Conservation (phyloP, 1,140 invertebrate species). For the Eriocheir sinensis region DNA sequence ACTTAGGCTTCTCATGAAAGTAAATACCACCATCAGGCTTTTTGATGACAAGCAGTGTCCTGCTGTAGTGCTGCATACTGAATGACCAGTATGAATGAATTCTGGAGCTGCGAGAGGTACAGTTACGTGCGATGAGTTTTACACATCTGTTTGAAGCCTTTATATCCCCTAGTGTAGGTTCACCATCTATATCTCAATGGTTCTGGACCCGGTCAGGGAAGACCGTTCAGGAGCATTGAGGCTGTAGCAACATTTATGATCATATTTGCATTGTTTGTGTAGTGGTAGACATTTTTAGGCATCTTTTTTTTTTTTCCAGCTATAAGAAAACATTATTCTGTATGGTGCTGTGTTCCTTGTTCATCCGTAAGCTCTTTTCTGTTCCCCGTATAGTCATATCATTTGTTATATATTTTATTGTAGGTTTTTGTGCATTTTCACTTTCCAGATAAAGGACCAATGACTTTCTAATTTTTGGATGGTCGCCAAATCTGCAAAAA, state of each 20-base stretch:
- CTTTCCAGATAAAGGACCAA: slow-evolving; percentile 42
- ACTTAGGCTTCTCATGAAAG: slow-evolving; percentile 63
- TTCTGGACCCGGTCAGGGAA: not conserved
- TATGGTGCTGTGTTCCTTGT: slow-evolving; percentile 49
- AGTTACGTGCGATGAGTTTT: slow-evolving; percentile 55
- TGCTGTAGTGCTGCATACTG: no score
- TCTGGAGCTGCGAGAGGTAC: slow-evolving; percentile 65
- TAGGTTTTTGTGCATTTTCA: slow-evolving; percentile 36
- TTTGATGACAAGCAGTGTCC: not conserved
- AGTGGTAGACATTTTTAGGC: slow-evolving; percentile 24
- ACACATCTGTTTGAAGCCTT: slow-evolving; percentile 37
- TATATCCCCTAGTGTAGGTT: not conserved
- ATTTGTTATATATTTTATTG: slow-evolving; percentile 37
- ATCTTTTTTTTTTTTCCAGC: not conserved
- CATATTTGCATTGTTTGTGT: not conserved
- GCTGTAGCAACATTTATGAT: slow-evolving; percentile 26
- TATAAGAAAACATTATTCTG: slow-evolving; percentile 29
- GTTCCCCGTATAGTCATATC: slow-evolving; percentile 29
- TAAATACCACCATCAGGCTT: slow-evolving; percentile 51
- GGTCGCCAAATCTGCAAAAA: not conserved
- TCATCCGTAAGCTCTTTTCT: slow-evolving; percentile 12
- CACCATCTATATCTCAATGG: not conserved
- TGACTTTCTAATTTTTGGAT: not conserved
- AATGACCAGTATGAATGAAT: slow-evolving; percentile 48
- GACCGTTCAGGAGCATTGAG: not conserved